Base-by-base conservation (phyloP, 2,797 vertebrate genomes). In the Cyclopterus lumpus region DNA sequence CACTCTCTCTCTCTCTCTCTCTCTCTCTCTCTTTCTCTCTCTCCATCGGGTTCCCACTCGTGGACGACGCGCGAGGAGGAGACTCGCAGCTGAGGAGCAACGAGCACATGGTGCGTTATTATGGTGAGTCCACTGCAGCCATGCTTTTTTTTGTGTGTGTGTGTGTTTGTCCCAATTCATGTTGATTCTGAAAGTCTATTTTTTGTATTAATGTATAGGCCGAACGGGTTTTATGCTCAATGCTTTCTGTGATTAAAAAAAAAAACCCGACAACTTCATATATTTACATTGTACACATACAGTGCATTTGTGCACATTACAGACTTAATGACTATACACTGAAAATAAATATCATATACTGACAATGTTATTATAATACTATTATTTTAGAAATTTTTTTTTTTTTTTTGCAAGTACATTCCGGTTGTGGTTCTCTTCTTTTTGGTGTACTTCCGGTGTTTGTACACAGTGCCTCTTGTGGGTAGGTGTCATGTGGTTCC, bases 101-200 rank as follows among this genome's bases (percentile, higher is more conserved):
- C 28, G 1, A 28, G 75, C 80, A 75, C 86, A 79, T 81, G 85
- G 77, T 30, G 74, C 63, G 30, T 75, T 71, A 68, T 82, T 77
- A 24, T 83, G 91, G 91, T 92, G 87, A 91, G 92, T 91, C 26
- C 40, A 46, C 48, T 38, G 46, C 66, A 69, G 79, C 70, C 82
- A 85, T 78, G 20, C 73, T 65, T 81, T 81, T 15, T 42, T 2
- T 10, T 51, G 24, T 16, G 15, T 28, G 26, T n/a, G n/a, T n/a
- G n/a, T n/a, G n/a, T n/a, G n/a, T n/a, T n/a, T n/a, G n/a, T n/a
- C n/a, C n/a, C n/a, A n/a, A n/a, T n/a, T n/a, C n/a, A n/a, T n/a
- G 8, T 2, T 36, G 11, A 57, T 32, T 53, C 22, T 53, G 5
- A 7, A 11, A 26, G n/a, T 14, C 20, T 16, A 5, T 10, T 32